phyloP scores from a whole-genome alignment of 2,797 vertebrate genomes.

The Poecile montanus region DNA sequence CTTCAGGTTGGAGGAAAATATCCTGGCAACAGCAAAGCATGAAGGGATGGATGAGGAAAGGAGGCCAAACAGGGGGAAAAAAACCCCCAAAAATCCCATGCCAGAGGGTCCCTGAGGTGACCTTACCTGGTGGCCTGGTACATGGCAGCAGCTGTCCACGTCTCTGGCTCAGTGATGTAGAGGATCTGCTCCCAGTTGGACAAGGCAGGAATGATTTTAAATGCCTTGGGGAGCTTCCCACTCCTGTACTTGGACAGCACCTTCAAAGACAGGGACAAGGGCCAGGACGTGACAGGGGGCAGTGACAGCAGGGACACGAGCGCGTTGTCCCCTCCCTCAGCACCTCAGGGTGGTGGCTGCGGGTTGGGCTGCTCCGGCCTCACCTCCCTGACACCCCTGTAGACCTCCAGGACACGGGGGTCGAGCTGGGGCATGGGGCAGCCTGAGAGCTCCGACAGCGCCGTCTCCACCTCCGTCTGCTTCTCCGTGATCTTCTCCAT shows the following conservation, averaged over 20 bases:
- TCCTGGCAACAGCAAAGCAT: conserved; percentile 73
- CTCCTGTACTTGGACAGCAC: conserved; percentile 94
- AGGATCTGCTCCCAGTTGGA: conserved; percentile 98
- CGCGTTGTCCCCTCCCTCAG: not conserved
- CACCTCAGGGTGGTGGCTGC: not conserved
- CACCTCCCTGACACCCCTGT: conserved; percentile 92
- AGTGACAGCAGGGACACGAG: not conserved
- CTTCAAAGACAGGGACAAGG: conserved; percentile 60
- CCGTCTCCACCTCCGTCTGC: conserved; percentile 93
- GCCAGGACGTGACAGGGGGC: accelerated
- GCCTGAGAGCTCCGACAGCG: conserved; percentile 90
- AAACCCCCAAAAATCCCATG: accelerated
- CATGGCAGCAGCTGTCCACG: conserved; percentile 95
- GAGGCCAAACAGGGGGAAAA: not conserved
- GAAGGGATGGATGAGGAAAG: not conserved
- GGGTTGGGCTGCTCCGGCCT: not conserved
- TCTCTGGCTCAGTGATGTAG: conserved; percentile 93
- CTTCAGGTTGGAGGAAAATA: conserved; percentile 95
- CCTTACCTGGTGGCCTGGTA: conserved; percentile 94
- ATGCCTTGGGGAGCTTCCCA: conserved; percentile 95
- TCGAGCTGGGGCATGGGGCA: conserved; percentile 89
- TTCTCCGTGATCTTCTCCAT: conserved; percentile 99
- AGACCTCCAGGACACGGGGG: conserved; percentile 90
- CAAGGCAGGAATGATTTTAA: conserved; percentile 95
- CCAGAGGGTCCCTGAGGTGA: not conserved